Evolutionary conservation across 2,113 vertebrate species (phyloP).

Genomic region (Bagarius yarrelli): DNA sequence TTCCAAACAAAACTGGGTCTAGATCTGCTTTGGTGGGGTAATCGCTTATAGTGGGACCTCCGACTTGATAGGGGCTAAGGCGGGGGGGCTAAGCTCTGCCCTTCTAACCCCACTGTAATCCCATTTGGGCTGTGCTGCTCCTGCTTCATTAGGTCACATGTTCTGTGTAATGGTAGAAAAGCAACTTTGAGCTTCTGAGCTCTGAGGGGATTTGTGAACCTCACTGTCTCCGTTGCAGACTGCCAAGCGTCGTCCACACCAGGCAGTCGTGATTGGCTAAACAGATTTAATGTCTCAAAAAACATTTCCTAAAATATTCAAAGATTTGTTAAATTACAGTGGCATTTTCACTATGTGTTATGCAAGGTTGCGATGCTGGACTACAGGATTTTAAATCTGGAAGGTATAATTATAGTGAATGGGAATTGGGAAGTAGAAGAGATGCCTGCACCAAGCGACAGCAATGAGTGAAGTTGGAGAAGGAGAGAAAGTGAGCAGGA

Average conservation of each 20-base stretch:
- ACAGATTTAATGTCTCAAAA: constrained; percentile 2
- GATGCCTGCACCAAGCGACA: constrained; percentile 52
- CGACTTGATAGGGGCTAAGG: constrained; percentile 12
- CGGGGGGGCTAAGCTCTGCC: constrained; percentile 28
- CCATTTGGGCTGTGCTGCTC: constrained; percentile 44
- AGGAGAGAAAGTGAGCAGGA: constrained; percentile 43
- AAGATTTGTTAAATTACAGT: background rate
- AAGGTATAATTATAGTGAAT: constrained; percentile 40
- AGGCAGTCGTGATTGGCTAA: background rate
- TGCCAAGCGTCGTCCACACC: constrained; percentile 9
- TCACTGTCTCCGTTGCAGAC: constrained; percentile 21
- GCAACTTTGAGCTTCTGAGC: constrained; percentile 44
- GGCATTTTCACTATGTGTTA: background rate
- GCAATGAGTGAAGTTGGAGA: constrained; percentile 21
- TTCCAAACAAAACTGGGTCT: constrained; percentile 12
- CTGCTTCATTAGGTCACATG: constrained; percentile 55
- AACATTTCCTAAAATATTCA: background rate
- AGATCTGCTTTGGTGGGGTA: constrained; percentile 6
- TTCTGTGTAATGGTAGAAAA: constrained; percentile 50
- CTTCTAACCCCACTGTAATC: constrained; percentile 56
- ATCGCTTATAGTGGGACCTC: constrained; percentile 1
- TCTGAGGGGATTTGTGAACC: constrained; percentile 39
- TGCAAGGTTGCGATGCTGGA: background rate
- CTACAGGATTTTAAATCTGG: background rate
- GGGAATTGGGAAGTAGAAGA: constrained; percentile 50